phyloP scores from a whole-genome alignment of 2,113 vertebrate genomes.

The Tupaia tana region DNA sequence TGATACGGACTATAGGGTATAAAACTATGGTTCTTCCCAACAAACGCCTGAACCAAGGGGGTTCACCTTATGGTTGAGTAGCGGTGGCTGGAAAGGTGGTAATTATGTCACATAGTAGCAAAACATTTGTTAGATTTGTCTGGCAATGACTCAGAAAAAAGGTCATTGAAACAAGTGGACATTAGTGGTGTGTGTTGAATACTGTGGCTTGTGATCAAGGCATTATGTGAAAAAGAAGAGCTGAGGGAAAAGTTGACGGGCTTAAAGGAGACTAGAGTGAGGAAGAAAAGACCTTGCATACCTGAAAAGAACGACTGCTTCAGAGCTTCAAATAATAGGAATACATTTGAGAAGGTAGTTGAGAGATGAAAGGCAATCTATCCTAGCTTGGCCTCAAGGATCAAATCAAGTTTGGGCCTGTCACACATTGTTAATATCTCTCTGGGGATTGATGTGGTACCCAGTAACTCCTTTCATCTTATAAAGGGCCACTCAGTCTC shows the following conservation, averaged over 20 bases:
- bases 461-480: conserved; percentile 15
- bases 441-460: neutral
- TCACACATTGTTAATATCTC: conserved; percentile 36
- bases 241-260: neutral
- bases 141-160: neutral
- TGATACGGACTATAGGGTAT: rapidly evolving
- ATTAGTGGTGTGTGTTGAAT: neutral
- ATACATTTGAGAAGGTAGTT: conserved; percentile 37
- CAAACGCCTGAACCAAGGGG: neutral
- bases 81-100: neutral
- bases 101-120: neutral
- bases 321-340: neutral
- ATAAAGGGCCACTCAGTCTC: neutral
- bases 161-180: neutral
- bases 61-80: neutral
- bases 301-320: neutral
- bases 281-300: neutral
- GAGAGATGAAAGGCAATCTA: conserved; percentile 57
- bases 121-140: neutral
- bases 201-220: neutral
- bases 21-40: neutral
- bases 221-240: neutral
- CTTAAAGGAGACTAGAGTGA: neutral
- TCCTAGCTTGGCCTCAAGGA: neutral
- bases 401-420: conserved; percentile 43